phyloP scores from a whole-genome alignment of 2,113 vertebrate species.

The Tenrec ecaudatus region DNA sequence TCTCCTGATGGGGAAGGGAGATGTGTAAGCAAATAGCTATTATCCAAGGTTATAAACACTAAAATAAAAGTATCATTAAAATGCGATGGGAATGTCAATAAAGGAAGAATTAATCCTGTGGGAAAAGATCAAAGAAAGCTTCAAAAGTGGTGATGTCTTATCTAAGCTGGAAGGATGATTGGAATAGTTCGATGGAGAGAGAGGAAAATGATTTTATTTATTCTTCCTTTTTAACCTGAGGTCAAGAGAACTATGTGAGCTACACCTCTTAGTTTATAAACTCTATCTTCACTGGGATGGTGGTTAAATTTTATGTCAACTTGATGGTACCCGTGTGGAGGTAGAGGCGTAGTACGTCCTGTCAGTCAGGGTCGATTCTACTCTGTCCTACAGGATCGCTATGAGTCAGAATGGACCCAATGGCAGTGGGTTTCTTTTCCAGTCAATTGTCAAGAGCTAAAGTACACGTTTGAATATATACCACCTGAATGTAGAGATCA shows the following conservation, averaged over 20 bases:
- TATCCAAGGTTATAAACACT: conserved; percentile 60
- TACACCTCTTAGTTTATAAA: neutral
- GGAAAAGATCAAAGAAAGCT: conserved; percentile 64
- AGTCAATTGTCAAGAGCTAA: too few relatives aligned
- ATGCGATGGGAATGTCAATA: conserved; percentile 66
- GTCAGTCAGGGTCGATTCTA: too few relatives aligned
- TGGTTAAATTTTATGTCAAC: too few relatives aligned
- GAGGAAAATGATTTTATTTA: conserved; percentile 16
- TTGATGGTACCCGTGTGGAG: too few relatives aligned
- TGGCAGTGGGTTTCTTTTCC: too few relatives aligned
- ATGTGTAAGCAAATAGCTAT: conserved; percentile 68
- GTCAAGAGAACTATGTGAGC: neutral
- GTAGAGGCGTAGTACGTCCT: too few relatives aligned
- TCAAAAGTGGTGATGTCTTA: conserved; percentile 46
- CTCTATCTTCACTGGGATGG: neutral
- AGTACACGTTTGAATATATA: too few relatives aligned
- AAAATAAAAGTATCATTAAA: conserved; percentile 72
- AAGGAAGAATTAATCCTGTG: conserved; percentile 64
- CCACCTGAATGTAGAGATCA: too few relatives aligned
- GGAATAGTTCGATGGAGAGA: conserved; percentile 15
- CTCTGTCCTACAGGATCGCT: too few relatives aligned
- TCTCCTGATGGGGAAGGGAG: conserved; percentile 64
- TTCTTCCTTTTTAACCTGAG: conserved; percentile 26
- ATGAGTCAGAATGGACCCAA: too few relatives aligned
- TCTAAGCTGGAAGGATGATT: conserved; percentile 42